Evolutionary conservation across 2,797 vertebrate species (phyloP).

Genomic region (Ambastaia sidthimunki): DNA sequence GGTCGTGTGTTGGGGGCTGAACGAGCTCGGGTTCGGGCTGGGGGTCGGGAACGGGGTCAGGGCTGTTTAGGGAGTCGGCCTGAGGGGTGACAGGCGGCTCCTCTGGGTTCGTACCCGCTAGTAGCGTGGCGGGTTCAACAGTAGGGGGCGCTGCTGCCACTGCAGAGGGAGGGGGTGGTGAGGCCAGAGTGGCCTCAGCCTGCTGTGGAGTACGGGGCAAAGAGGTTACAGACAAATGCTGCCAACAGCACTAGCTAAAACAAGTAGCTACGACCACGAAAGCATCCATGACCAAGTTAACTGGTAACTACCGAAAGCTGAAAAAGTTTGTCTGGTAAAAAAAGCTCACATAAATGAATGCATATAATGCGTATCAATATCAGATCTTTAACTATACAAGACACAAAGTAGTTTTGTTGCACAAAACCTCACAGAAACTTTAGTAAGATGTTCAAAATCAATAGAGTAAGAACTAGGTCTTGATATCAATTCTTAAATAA

Average conservation of each 20-base stretch:
- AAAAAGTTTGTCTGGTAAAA: background rate
- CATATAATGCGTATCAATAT: background rate
- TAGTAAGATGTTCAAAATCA: background rate
- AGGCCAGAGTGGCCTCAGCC: conserved; percentile 88
- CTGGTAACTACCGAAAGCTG: background rate
- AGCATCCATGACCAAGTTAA: background rate
- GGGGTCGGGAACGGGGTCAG: conserved; percentile 76
- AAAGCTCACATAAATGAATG: background rate
- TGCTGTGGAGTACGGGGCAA: conserved; percentile 80
- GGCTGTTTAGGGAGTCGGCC: conserved; percentile 87
- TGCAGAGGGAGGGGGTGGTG: conserved; percentile 87
- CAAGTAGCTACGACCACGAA: conserved; percentile 32
- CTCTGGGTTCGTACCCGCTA: conserved; percentile 87
- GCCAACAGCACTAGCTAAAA: conserved; percentile 65
- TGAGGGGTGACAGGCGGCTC: conserved; percentile 88
- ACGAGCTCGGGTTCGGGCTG: conserved; percentile 79
- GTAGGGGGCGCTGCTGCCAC: conserved; percentile 86
- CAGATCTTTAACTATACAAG: conserved; percentile 17
- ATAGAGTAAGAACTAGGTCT: background rate
- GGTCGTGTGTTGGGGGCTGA: conserved; percentile 89
- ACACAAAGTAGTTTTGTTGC: background rate
- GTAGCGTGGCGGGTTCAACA: conserved; percentile 85
- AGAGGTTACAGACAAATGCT: conserved; percentile 79
- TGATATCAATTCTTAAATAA: no score
- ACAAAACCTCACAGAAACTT: background rate